Evolutionary conservation across 2,797 vertebrate species (phyloP), one percentile per base, ranked within the genome.

Genomic region (Hemibagrus guttatus): DNA sequence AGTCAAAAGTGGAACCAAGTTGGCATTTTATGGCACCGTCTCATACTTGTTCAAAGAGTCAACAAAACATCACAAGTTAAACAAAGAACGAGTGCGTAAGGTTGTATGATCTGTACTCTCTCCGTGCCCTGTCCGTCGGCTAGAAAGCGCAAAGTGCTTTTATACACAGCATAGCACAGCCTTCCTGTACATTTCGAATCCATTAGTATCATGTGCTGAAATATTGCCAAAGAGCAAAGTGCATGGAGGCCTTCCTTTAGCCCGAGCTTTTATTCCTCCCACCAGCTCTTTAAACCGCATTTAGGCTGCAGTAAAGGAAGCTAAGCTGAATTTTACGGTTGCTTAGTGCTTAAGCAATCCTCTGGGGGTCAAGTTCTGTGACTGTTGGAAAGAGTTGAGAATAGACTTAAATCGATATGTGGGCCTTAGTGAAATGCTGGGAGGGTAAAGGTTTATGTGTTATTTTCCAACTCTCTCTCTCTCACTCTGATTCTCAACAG

Each of bases 401-500:
- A 87, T 87, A 86, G 88, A 79, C 84, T 84, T 90, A 83, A 87
- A 89, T 89, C 89, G 82, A 89, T 89, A 84, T 86, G 84, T 80
- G 82, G 75, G 87, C 86, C 86, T 90, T 80, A 80, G 84, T 90
- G 84, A 85, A 91, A 88, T 90, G 85, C 89, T 91, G 89, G 89
- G 87, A 90, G 89, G 91, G 83, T 87, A 90, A 91, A 87, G 87
- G 78, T 92, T 90, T 91, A 89, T 88, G 88, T 58, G 80, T 91
- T 91, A 87, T 87, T 91, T 89, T 88, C 87, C 71, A 72, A 80
- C 59, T 52, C 13, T 79, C 91, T 87, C 91, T 66, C 46, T 13
- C 26, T 87, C 64, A 76, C 78, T 81, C 87, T 85, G 82, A 21
- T 87, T 87, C 85, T 87, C 85, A 90, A 85, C 94, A 99, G 98